Evolutionary conservation across 2,113 vertebrate species (phyloP).

Genomic region (Lophochroa leadbeateri): DNA sequence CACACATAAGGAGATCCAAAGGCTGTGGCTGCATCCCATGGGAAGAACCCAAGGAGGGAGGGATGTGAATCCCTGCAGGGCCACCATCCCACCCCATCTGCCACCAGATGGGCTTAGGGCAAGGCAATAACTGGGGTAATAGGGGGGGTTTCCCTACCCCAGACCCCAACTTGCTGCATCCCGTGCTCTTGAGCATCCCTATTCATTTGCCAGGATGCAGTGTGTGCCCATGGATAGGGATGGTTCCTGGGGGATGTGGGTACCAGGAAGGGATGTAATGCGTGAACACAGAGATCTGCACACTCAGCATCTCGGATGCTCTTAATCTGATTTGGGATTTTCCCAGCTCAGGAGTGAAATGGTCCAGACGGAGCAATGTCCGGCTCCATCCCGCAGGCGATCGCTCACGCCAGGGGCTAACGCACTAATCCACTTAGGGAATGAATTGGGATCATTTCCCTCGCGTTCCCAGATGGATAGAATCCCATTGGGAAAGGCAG

Average conservation of each 20-base stretch:
- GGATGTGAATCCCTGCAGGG: neutral
- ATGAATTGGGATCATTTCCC: conserved; percentile 17
- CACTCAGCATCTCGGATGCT: neutral
- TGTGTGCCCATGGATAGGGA: neutral
- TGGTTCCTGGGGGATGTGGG: neutral
- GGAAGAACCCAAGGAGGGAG: neutral
- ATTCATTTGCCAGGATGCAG: neutral
- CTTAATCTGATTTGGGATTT: neutral
- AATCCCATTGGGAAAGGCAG: neutral
- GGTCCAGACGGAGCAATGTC: neutral
- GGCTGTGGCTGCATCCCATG: neutral
- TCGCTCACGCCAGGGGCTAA: neutral
- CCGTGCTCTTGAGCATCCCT: neutral
- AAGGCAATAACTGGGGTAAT: neutral
- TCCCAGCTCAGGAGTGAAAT: neutral
- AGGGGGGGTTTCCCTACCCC: neutral
- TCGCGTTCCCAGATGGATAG: neutral
- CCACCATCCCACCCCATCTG: neutral
- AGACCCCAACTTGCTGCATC: neutral
- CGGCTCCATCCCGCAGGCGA: neutral
- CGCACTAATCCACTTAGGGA: neutral
- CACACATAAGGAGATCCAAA: neutral
- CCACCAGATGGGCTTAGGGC: neutral
- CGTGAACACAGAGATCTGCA: rapidly evolving
- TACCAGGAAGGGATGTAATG: neutral